phyloP scores from a whole-genome alignment of 2,797 vertebrate species.

The Myioborus miniatus region DNA sequence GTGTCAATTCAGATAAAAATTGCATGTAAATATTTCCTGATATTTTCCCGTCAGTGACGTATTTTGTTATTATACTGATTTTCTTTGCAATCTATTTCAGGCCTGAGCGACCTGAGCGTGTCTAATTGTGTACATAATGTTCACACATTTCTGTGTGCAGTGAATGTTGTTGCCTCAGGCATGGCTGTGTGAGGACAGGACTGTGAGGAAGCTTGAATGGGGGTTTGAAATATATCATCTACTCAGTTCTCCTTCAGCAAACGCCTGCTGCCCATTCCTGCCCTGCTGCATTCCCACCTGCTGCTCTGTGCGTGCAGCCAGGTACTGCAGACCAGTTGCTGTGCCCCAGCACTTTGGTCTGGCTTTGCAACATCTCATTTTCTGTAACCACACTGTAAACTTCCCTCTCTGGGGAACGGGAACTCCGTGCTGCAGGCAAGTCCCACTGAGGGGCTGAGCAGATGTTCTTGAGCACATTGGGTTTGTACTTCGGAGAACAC shows the following conservation, averaged over 20 bases:
- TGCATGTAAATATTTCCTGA: not conserved
- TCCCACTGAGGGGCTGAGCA: not conserved
- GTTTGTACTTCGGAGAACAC: not conserved
- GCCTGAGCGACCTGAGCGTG: not conserved
- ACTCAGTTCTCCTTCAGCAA: not conserved
- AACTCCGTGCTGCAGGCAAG: not conserved
- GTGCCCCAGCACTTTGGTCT: not conserved
- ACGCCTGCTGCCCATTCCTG: not conserved
- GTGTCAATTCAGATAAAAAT: not conserved
- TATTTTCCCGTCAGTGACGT: not conserved
- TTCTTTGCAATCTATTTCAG: not conserved
- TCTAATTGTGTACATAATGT: not conserved
- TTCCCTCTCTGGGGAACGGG: not conserved
- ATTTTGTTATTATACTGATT: not conserved
- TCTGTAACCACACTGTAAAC: not conserved
- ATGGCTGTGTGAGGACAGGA: rapidly evolving
- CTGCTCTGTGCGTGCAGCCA: not conserved
- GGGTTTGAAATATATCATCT: not conserved
- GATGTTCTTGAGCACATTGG: not conserved
- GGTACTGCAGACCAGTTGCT: not conserved
- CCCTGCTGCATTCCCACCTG: not conserved
- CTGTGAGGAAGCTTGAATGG: not conserved
- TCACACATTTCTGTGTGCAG: not conserved
- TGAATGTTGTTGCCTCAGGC: not conserved
- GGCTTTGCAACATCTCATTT: not conserved